These are phyloP conservation scores for Diarsia rubi DNA, from an alignment of 2,888 invertebrate genomes.

Conservation along the genomic window DNA sequence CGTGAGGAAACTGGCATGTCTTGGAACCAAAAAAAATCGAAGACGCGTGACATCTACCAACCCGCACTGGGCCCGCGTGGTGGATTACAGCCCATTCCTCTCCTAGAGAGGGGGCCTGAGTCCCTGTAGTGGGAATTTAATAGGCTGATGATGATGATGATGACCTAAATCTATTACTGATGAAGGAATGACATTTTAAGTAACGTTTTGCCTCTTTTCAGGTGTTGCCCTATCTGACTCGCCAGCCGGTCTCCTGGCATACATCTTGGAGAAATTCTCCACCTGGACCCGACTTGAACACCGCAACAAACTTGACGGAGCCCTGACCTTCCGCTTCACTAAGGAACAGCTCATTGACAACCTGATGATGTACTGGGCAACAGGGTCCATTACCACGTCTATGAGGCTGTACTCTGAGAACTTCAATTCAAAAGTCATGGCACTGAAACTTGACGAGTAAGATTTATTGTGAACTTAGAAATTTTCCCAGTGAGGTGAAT, in stretches of 20 bases:
- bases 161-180: no score
- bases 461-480: conserved; percentile 54
- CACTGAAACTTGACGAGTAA: conserved; percentile 84
- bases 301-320: conserved; percentile 91
- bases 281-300: conserved; percentile 92
- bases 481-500: no score
- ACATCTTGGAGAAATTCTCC: conserved; percentile 96
- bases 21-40: no score
- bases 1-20: no score
- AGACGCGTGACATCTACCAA: no score
- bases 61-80: no score
- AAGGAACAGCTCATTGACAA: conserved; percentile 94
- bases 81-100: no score
- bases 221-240: conserved; percentile 93
- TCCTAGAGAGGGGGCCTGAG: no score
- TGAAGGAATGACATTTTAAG: no score
- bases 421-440: conserved; percentile 76
- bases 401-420: conserved; percentile 94
- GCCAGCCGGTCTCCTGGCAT: conserved; percentile 95
- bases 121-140: no score
- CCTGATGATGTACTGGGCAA: conserved; percentile 96
- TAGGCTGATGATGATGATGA: no score
- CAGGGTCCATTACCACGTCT: conserved; percentile 94
- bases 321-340: conserved; percentile 91
- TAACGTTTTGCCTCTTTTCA: conserved; percentile 74